These are phyloP conservation scores for Exephanes ischioxanthus DNA, from an alignment of 2,888 invertebrate genomes.

Conservation along the genomic window DNA sequence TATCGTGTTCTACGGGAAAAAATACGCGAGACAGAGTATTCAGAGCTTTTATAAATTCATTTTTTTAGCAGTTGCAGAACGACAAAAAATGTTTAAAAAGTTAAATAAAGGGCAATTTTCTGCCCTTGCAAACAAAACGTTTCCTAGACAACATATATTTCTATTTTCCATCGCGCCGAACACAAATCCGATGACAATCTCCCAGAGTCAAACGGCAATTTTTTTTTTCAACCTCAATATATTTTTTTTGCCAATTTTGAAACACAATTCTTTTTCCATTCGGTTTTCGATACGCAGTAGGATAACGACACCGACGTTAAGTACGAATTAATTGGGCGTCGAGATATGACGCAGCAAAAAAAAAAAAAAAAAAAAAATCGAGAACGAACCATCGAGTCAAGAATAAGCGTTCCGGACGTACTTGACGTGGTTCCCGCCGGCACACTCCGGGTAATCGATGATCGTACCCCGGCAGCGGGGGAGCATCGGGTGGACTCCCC, in stretches of 20 bases:
- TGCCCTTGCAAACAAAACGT: background rate
- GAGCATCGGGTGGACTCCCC: conserved; percentile 28
- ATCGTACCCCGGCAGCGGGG: conserved; percentile 54
- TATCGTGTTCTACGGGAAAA: too few species aligned
- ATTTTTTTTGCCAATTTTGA: too few species aligned
- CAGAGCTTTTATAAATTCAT: background rate
- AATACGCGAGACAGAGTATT: too few species aligned
- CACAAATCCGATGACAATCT: background rate
- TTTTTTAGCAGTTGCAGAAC: background rate
- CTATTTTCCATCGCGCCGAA: background rate
- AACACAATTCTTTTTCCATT: too few species aligned
- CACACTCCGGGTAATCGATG: conserved; percentile 66
- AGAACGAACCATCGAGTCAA: conserved; percentile 2
- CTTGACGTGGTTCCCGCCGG: conserved; percentile 48
- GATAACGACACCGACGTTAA: background rate
- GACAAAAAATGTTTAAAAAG: background rate
- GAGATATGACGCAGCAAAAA: conserved; percentile 30
- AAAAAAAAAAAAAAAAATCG: conserved; percentile 33
- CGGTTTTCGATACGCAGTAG: background rate
- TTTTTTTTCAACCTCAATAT: background rate
- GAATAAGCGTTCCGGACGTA: conserved; percentile 56
- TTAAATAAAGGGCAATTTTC: background rate
- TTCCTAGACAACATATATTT: background rate
- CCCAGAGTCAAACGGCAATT: background rate
- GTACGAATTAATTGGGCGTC: background rate